Percentiles rank a stretch among this genome's conserved stretches.
phyloP scores from a whole-genome alignment of 2,113 vertebrate genomes.

The Malurus melanocephalus region DNA sequence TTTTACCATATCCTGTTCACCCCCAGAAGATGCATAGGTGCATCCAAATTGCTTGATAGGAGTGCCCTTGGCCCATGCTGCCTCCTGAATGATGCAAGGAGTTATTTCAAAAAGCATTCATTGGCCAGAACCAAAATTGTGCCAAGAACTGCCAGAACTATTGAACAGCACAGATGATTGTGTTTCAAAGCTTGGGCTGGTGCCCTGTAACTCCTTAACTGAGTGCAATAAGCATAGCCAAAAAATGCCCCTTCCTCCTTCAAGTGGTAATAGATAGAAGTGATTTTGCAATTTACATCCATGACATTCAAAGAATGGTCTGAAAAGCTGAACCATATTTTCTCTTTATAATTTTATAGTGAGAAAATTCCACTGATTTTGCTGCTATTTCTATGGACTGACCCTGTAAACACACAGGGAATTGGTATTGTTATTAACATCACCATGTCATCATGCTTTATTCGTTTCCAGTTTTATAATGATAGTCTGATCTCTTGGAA shows the following conservation, averaged over 20 bases:
- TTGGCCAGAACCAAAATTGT: background rate
- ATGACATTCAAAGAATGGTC: background rate
- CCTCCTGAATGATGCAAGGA: background rate
- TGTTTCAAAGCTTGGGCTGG: slow-evolving; percentile 7
- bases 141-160: background rate
- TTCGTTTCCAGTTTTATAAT: slow-evolving; percentile 32
- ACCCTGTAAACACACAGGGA: slow-evolving; percentile 14
- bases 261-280: background rate
- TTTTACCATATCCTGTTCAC: background rate
- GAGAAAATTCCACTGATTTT: slow-evolving; percentile 24
- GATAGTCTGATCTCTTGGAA: slow-evolving; percentile 25
- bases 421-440: slow-evolving; percentile 21
- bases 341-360: slow-evolving; percentile 6
- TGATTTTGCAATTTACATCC: slow-evolving; percentile 6
- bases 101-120: background rate
- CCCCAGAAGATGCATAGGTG: background rate
- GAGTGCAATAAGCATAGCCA: background rate
- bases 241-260: background rate
- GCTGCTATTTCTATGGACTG: background rate
- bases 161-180: background rate
- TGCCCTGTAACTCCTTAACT: background rate
- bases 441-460: slow-evolving; percentile 7
- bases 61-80: background rate
- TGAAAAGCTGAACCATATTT: background rate
- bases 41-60: background rate